phyloP scores from a whole-genome alignment of 2,113 vertebrate genomes.

The Narcine bancroftii region DNA sequence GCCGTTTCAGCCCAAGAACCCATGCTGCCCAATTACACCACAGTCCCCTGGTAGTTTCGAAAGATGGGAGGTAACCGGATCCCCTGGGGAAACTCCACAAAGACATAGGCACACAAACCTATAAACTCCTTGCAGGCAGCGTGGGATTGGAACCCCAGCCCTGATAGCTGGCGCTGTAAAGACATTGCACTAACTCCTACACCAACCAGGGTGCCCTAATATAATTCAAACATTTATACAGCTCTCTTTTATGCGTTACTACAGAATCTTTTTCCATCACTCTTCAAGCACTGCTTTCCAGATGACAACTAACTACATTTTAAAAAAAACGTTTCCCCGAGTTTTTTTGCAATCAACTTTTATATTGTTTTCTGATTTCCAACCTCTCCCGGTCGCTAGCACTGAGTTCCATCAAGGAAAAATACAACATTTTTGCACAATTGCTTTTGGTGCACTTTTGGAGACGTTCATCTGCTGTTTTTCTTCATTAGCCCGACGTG shows the following conservation, averaged over 20 bases:
- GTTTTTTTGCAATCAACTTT: neutral
- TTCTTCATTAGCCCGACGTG: conserved; percentile 42
- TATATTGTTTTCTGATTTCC: neutral
- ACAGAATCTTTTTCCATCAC: neutral
- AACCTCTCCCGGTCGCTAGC: too few species aligned
- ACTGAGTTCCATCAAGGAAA: neutral
- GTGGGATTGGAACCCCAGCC: too few species aligned
- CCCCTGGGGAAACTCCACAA: too few species aligned
- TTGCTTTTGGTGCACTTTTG: neutral
- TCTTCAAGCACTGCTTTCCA: neutral
- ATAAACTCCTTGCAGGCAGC: too few species aligned
- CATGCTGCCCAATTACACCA: too few species aligned
- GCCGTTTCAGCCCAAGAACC: too few species aligned
- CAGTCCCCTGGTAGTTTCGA: too few species aligned
- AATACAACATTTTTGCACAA: neutral
- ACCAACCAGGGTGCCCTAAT: too few species aligned
- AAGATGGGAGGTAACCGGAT: too few species aligned
- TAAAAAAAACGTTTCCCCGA: neutral
- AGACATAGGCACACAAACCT: too few species aligned
- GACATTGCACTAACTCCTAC: too few species aligned
- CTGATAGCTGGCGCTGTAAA: too few species aligned
- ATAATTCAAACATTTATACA: neutral
- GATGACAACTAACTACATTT: neutral
- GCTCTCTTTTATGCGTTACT: neutral
- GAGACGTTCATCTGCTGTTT: neutral